Conservation (phyloP, 2,888 invertebrate species). For the Phalera bucephala region DNA sequence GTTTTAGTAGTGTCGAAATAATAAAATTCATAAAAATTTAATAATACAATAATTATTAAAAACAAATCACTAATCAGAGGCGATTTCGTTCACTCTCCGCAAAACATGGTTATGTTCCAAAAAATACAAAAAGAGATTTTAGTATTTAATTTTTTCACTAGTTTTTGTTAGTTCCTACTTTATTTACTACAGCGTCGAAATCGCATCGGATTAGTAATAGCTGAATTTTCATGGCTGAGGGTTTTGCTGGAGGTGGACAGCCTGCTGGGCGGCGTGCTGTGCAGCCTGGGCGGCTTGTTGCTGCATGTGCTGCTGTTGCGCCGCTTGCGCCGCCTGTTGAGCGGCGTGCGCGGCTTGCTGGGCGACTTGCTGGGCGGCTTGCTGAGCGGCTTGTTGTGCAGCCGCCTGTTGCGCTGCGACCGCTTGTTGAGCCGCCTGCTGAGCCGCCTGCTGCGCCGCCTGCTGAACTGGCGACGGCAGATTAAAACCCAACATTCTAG, state of each 20-base stretch:
- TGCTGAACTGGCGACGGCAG: conserved; percentile 77
- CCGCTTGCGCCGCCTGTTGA: conserved; percentile 44
- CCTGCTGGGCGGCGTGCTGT: conserved; percentile 77
- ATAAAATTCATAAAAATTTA: conserved; percentile 29
- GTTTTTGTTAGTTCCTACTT: conserved; percentile 42
- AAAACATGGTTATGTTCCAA: conserved; percentile 42
- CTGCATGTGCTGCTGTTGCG: conserved; percentile 70
- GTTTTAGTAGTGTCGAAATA: conserved; percentile 34
- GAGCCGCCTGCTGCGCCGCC: conserved; percentile 67
- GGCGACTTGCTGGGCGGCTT: conserved; percentile 49
- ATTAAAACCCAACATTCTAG: conserved; percentile 90
- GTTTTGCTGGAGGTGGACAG: conserved; percentile 80
- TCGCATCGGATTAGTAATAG: conserved; percentile 88
- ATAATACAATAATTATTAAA: conserved; percentile 15
- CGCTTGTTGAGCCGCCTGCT: conserved; percentile 43
- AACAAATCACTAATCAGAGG: conserved; percentile 72
- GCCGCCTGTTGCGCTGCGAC: conserved; percentile 28
- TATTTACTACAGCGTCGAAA: conserved; percentile 54
- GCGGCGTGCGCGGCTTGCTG: conserved; percentile 53
- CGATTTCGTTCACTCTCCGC: conserved; percentile 63
- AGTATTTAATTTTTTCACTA: conserved; percentile 22
- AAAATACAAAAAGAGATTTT: conserved; percentile 41
- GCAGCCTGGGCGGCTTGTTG: conserved; percentile 60
- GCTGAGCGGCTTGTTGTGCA: conserved; percentile 44
- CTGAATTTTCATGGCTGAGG: conserved; percentile 90